A percentile compares a stretch with the other conserved stretches of the same genome.
Evolutionary conservation across 2,113 vertebrate genomes (phyloP).

Genomic region (Isichthys henryi): DNA sequence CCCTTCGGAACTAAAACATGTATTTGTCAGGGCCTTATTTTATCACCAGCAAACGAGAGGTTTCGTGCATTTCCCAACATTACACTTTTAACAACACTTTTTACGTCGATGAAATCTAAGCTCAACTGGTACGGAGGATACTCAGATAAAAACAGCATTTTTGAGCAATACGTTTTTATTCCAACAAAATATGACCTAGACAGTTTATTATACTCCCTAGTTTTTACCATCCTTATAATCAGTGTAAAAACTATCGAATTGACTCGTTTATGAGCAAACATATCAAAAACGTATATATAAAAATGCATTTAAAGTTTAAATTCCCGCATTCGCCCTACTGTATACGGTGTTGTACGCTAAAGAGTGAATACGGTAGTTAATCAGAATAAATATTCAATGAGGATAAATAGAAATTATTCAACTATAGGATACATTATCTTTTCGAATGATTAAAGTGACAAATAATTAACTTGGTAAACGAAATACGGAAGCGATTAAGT

Average conservation of each 20-base stretch:
- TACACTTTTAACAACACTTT: not conserved
- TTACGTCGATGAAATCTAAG: not conserved
- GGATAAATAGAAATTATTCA: not conserved
- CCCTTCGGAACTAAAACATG: not conserved
- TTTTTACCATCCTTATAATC: too few species aligned
- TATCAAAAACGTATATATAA: too few species aligned
- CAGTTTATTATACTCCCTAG: not conserved
- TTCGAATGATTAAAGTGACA: not conserved
- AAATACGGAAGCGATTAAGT: not conserved
- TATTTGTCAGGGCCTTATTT: not conserved
- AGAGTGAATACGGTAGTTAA: not conserved
- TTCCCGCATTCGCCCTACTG: not conserved
- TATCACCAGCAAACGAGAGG: not conserved
- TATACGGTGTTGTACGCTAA: not conserved
- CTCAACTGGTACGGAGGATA: not conserved
- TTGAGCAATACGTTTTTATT: not conserved
- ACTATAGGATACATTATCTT: not conserved
- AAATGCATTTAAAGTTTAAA: not conserved
- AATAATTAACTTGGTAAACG: not conserved
- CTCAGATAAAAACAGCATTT: not conserved
- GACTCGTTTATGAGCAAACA: not conserved
- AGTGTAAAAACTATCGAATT: too few species aligned
- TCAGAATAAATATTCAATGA: not conserved
- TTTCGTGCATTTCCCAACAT: not conserved
- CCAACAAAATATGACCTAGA: not conserved